Conservation (phyloP, 2,888 invertebrate species). For the Apeira syringaria region DNA sequence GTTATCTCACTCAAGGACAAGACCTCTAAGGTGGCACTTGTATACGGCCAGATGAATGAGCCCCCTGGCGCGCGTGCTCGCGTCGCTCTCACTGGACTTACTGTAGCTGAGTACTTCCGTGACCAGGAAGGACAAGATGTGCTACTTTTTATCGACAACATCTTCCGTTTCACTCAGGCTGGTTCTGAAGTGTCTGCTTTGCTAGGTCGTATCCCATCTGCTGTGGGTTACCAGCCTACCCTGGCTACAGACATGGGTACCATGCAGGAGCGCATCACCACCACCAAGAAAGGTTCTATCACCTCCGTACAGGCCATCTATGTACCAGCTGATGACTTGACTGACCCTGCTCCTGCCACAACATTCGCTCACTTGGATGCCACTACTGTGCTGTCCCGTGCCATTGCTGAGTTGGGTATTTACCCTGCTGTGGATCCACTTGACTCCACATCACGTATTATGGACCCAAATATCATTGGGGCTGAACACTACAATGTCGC, state of each 20-base stretch:
- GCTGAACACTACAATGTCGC: conserved; percentile 95
- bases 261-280: conserved; percentile 98
- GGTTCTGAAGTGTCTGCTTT: conserved; percentile 96
- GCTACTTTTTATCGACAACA: conserved; percentile 97
- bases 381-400: conserved; percentile 96
- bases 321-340: conserved; percentile 97
- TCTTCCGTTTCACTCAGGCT: conserved; percentile 96
- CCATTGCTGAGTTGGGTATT: conserved; percentile 96
- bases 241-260: conserved; percentile 98
- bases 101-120: conserved; percentile 97
- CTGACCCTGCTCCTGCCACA: conserved; percentile 97
- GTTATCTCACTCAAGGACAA: conserved; percentile 96
- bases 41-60: conserved; percentile 99
- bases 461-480: conserved; percentile 97
- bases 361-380: conserved; percentile 98
- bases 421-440: conserved; percentile 98
- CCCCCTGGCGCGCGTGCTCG: conserved; percentile 98
- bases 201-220: conserved; percentile 97
- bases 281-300: conserved; percentile 97
- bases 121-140: conserved; percentile 98
- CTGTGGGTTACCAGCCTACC: conserved; percentile 98
- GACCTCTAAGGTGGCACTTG: conserved; percentile 95
- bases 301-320: conserved; percentile 98
- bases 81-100: conserved; percentile 95
- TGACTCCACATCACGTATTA: conserved; percentile 96